Evolutionary conservation across 1,140 invertebrate genomes (phyloP), one percentile per base, ranked within the genome.

Genomic region (Rhynchophorus ferrugineus): DNA sequence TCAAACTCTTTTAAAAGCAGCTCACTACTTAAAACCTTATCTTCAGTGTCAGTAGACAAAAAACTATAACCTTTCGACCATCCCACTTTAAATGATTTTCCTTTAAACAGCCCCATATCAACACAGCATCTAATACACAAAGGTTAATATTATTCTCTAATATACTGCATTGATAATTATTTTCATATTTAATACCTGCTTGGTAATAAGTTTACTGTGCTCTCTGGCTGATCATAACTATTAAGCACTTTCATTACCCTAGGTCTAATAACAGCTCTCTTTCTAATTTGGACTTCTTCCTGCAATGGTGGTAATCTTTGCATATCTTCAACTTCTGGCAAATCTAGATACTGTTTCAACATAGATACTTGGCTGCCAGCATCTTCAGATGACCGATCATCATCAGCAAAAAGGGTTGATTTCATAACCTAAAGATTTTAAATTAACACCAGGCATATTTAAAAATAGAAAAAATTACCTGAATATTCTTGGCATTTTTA

Each of bases 21-120:
- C 29, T 56, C 47, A 11, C 36, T 44, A 20, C 43, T 51, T 1
- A 33, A 18, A 39, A 49, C 49, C 1, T 20, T 13, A 3, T 52
- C 38, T 17, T 43, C 36, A 14, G 16, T 43, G 14, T 51, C 52
- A 16, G 47, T 20, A 21, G 21, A n/a, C 5, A 37, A 48, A 47
- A 91, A 60, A 0, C 75, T 78, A 54, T 81, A 77, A n/a, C 74
- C 75, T 1, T 80, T 79, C 0, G 81, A 81, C 83, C 89, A 93
- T 0, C 84, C 85, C 0, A 85, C 76, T 59, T 85, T 80, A 51
- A 83, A 85, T 45, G 79, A 79, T 2, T 84, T 75, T 1, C 83
- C 81, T 72, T 79, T 83, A 68, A 74, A 73, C 9, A 81, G 67
- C 0, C 73, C 80, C 51, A 81, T 64, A 67, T 91, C 88, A 2